Conservation (phyloP, 2,113 vertebrate genomes). For the Pandion haliaetus region DNA sequence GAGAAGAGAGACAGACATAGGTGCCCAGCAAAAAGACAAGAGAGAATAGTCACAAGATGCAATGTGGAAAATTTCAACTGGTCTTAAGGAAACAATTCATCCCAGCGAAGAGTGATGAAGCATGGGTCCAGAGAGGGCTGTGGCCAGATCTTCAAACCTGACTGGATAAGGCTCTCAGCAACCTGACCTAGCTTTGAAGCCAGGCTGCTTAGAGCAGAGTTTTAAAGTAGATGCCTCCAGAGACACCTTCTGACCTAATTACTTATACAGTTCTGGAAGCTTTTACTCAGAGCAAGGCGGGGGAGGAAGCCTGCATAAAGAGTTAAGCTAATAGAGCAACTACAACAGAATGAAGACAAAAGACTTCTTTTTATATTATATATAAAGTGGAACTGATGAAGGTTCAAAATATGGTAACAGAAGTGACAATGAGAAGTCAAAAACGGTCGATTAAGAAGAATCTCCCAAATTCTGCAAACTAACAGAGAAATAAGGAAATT, state of each 20-base stretch:
- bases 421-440: neutral
- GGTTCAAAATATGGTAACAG: neutral
- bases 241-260: neutral
- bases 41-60: neutral
- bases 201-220: neutral
- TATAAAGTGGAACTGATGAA: neutral
- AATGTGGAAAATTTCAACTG: neutral
- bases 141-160: neutral
- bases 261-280: neutral
- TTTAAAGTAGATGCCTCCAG: neutral
- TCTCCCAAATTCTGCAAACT: neutral
- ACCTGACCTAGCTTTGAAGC: neutral
- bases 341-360: neutral
- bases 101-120: neutral
- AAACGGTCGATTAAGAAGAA: neutral
- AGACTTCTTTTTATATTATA: neutral
- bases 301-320: neutral
- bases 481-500: neutral
- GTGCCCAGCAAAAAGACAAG: neutral
- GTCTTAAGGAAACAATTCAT: neutral
- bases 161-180: neutral
- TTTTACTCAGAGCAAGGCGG: neutral
- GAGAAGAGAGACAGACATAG: neutral
- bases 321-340: neutral
- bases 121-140: fast-evolving